Base-by-base conservation (phyloP, 2,113 vertebrate genomes). In the Menidia beryllina region DNA sequence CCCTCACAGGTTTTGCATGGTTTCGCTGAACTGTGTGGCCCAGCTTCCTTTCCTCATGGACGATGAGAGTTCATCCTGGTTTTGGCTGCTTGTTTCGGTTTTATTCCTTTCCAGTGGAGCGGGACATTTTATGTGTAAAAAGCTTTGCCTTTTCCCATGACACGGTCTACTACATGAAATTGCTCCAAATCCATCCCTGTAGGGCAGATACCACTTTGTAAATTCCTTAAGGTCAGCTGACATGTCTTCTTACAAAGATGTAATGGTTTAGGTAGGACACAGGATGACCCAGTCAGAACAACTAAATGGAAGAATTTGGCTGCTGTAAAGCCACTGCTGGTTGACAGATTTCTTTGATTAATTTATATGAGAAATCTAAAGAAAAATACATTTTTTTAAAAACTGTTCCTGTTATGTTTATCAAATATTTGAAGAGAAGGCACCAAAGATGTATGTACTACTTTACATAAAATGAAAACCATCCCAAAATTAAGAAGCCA, bases 91-190 rank as follows among this genome's bases (percentile, higher is more conserved):
- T 69, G 60, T 76, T 79, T 70, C 13, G 58, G 15, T 48, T 52
- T 68, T 50, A 51, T 65, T 55, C 50, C 0, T 59, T 74, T 57
- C 55, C 62, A 51, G 39, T 1, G 54, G 79, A 84, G 38, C 56
- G 23, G 72, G 63, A 77, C 72, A 76, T 85, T 88, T 86, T 77
- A 86, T 69, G 88, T 89, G 88, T 79, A 86, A 92, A 92, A 89
- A 88, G 89, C 90, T 86, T 88, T 82, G 61, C 62, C 7, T 38
- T 60, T 67, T 89, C 83, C 81, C 86, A 24, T 65, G 80, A 87
- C 75, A 71, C 81, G 58, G 69, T 75, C 75, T 67, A 58, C 69
- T 61, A 82, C 86, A 84, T 69, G 58, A 83, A 82, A 80, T 77
- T 50, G 65, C 75, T 75, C 58, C 66, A 38, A 78, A 75, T 58